These are phyloP conservation scores for Macrosteles quadrilineatus DNA, from an alignment of 1,140 invertebrate species.

Conservation along the genomic window DNA sequence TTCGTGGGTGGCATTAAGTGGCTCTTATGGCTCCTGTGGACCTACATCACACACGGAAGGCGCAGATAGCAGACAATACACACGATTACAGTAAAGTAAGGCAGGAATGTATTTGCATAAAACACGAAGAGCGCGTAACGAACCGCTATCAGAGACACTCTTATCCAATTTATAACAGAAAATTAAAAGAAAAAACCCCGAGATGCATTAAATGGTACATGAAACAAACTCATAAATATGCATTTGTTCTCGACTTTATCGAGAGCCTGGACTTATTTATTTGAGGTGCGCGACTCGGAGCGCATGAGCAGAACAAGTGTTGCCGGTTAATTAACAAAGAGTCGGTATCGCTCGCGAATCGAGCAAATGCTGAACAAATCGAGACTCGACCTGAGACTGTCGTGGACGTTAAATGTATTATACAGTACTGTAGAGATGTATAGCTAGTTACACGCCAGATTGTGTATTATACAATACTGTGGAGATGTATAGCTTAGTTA, in stretches of 20 bases:
- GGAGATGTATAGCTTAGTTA: too few species aligned
- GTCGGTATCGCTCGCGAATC: neutral
- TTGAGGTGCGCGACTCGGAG: slow-evolving; percentile 4
- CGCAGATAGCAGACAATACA: too few species aligned
- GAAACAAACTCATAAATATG: slow-evolving; percentile 30
- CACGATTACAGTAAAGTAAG: too few species aligned
- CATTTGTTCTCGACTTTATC: slow-evolving; percentile 28
- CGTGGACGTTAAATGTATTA: neutral
- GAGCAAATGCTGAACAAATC: slow-evolving; percentile 16
- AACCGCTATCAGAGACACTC: slow-evolving; percentile 10
- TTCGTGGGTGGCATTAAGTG: too few species aligned
- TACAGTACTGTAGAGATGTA: too few species aligned
- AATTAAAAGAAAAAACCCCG: slow-evolving; percentile 26
- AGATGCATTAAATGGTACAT: slow-evolving; percentile 31
- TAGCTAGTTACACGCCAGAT: too few species aligned
- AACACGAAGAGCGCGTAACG: slow-evolving; percentile 21
- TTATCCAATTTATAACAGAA: slow-evolving; percentile 31
- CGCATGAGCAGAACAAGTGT: slow-evolving; percentile 20
- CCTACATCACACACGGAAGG: too few species aligned
- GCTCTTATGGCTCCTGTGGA: too few species aligned
- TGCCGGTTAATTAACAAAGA: slow-evolving; percentile 27
- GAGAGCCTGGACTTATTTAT: slow-evolving; percentile 27
- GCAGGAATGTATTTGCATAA: slow-evolving; percentile 26
- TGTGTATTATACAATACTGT: too few species aligned
- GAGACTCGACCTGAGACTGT: neutral